phyloP scores from a whole-genome alignment of 1,140 invertebrate genomes.

The Monomorium pharaonis region DNA sequence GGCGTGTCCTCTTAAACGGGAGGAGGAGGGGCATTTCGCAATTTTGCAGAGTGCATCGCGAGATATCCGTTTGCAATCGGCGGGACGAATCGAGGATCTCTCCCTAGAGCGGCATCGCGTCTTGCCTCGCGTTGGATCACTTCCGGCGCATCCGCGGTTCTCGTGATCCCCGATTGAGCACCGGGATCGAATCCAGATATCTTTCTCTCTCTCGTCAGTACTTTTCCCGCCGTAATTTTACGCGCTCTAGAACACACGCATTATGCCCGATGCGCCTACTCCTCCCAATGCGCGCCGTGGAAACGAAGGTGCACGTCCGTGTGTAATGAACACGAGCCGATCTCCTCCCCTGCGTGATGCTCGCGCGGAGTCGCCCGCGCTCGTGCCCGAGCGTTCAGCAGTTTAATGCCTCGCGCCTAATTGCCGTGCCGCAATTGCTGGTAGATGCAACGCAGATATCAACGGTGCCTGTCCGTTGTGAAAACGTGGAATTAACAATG shows the following conservation, averaged over 20 bases:
- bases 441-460: slow-evolving; percentile 75
- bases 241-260: slow-evolving; percentile 84
- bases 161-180: neutral
- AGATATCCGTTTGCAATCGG: neutral
- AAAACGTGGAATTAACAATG: slow-evolving; percentile 79
- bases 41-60: neutral
- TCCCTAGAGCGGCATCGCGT: neutral
- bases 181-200: neutral
- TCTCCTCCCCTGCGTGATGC: slow-evolving; percentile 29
- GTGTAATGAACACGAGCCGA: neutral
- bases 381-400: slow-evolving; percentile 6
- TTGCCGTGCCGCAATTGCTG: slow-evolving; percentile 77
- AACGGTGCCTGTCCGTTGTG: slow-evolving; percentile 76
- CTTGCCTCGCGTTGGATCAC: neutral
- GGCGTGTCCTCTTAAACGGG: neutral
- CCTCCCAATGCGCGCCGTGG: slow-evolving; percentile 62
- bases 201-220: slow-evolving; percentile 71
- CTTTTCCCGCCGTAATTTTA: slow-evolving; percentile 78
- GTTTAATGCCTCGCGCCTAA: slow-evolving; percentile 73
- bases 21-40: neutral
- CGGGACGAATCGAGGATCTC: neutral
- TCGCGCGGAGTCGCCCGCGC: neutral
- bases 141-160: neutral
- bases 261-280: slow-evolving; percentile 78
- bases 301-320: slow-evolving; percentile 50